Evolutionary conservation across 2,888 invertebrate genomes (phyloP).

Genomic region (Syrphus vitripennis): DNA sequence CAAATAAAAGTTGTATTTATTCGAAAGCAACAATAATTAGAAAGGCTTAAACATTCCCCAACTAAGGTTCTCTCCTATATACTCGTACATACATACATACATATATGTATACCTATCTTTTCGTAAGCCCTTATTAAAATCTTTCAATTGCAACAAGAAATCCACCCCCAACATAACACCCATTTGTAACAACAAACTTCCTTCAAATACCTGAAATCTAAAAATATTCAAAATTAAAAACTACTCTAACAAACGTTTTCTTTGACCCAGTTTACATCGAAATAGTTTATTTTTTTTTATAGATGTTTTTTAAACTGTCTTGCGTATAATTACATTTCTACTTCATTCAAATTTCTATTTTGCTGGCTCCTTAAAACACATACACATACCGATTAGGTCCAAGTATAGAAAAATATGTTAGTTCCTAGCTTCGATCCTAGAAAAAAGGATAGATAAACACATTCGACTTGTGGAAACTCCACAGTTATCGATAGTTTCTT

Average conservation of each 20-base stretch:
- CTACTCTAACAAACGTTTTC: constrained; percentile 6
- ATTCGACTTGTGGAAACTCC: constrained; percentile 42
- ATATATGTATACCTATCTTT: too few species aligned
- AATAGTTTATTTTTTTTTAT: not conserved
- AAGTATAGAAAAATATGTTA: constrained; percentile 6
- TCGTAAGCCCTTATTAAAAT: not conserved
- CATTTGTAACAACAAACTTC: not conserved
- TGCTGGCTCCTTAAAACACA: not conserved
- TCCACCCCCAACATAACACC: not conserved
- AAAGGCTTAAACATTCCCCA: not conserved
- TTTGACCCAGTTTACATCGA: constrained; percentile 54
- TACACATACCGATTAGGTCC: constrained; percentile 15
- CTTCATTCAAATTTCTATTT: constrained; percentile 38
- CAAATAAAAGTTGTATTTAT: not conserved
- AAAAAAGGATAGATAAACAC: constrained; percentile 56
- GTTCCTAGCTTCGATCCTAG: constrained; percentile 5
- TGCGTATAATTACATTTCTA: constrained; percentile 40
- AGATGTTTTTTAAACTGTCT: constrained; percentile 37
- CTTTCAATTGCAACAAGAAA: not conserved
- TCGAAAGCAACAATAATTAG: not conserved
- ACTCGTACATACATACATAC: too few species aligned
- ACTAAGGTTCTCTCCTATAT: not conserved
- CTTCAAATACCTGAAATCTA: not conserved
- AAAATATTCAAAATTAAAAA: constrained; percentile 10
- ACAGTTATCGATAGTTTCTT: constrained; percentile 69